Conservation (phyloP, 2,888 invertebrate species). For the Xylota sylvarum region DNA sequence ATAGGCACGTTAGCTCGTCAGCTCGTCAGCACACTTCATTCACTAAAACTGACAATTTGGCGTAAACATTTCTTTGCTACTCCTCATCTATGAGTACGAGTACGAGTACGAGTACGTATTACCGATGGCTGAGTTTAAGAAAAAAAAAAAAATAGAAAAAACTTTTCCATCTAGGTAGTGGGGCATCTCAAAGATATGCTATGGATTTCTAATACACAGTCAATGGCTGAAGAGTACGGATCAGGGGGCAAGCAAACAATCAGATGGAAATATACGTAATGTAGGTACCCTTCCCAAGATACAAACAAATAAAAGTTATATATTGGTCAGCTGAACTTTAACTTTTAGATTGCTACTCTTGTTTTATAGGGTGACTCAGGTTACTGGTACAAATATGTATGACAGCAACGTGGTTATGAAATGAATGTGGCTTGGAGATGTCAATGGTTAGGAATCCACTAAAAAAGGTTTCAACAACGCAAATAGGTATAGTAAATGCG, state of each 20-base stretch:
- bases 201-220: constrained; percentile 54
- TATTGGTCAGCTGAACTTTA: neutral
- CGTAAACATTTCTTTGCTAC: constrained; percentile 24
- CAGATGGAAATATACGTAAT: neutral
- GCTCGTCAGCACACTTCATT: constrained; percentile 63
- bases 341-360: neutral
- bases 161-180: constrained; percentile 49
- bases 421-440: too few relatives aligned
- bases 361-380: neutral
- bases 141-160: constrained; percentile 13
- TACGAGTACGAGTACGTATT: too few relatives aligned
- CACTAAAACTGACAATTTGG: constrained; percentile 67
- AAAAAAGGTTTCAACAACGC: too few relatives aligned
- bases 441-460: too few relatives aligned
- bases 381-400: neutral
- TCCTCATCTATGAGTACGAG: neutral
- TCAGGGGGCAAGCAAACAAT: neutral
- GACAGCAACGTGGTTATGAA: too few relatives aligned
- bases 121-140: constrained; percentile 36
- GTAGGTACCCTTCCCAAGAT: too few relatives aligned
- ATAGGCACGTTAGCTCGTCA: constrained; percentile 54
- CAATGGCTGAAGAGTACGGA: constrained; percentile 39
- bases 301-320: too few relatives aligned
- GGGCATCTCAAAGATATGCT: constrained; percentile 65
- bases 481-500: too few relatives aligned